Evolutionary conservation across 2,113 vertebrate species (phyloP), one percentile per base, ranked within the genome.

Genomic region (Lophochroa leadbeateri): DNA sequence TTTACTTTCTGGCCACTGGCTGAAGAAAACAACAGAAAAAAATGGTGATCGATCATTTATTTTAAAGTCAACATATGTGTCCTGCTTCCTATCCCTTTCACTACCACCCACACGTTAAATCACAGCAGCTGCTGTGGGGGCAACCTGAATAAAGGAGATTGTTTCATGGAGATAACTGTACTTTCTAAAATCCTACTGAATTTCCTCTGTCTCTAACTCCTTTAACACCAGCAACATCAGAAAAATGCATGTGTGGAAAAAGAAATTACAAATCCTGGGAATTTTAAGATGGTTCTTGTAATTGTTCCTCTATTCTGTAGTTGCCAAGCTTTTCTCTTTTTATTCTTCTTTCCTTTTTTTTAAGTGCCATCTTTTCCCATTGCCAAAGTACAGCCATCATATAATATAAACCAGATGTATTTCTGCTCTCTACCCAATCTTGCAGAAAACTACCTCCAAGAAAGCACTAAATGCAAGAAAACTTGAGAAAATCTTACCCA

Each of bases 381-480:
- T 91, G 93, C 95, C 93, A 94, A 87, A 96, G 81, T 95, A 87
- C 93, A 96, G 91, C 91, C 94, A 96, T 96, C 93, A 79, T 35
- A 33, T 97, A 96, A 97, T 96, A 84, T 20, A 84, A 96, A 96
- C 2, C 96, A 97, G 96, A 96, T 97, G 96, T 92, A 75, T 75
- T 94, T 85, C 67, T 94, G 86, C 69, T 96, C 52, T 65, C 52
- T 82, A 69, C 86, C 55, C 83, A 87, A 79, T 94, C 47, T 79
- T 64, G 43, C 39, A 44, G 39, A 95, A 95, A 96, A 79, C 33
- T 89, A 92, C 77, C 77, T 94, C 95, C 44, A 82, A 89, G 72
- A 91, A 91, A 86, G 60, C 5, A 89, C 35, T 84, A 35, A 86
- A 86, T 89, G 8, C 39, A 86, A 68, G 35, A 94, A 91, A 91